Percentiles rank a stretch among this genome's conserved stretches.
Evolutionary conservation across 2,113 vertebrate species (phyloP).

Genomic region (Psophia crepitans): DNA sequence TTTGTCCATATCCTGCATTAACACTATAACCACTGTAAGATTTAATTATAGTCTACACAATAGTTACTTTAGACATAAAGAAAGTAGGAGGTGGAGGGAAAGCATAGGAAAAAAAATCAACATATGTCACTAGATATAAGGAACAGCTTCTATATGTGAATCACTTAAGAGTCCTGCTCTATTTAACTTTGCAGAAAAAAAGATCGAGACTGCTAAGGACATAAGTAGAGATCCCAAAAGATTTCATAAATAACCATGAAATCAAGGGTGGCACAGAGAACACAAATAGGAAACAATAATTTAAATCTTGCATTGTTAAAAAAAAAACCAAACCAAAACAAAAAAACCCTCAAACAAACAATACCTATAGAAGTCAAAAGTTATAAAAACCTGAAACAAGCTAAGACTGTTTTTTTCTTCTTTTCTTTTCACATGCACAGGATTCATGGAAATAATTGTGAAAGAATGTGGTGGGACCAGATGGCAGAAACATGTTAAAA

Average conservation of each 20-base stretch:
- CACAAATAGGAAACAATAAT: not conserved
- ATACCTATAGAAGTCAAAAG: not conserved
- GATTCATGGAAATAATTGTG: not conserved
- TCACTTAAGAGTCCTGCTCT: not conserved
- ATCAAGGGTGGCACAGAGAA: not conserved
- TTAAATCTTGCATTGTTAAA: not conserved
- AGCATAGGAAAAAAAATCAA: not conserved
- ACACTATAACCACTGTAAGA: fast-evolving
- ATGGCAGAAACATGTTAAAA: not conserved
- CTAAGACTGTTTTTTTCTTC: not conserved
- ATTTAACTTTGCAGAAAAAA: not conserved
- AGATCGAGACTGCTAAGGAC: not conserved
- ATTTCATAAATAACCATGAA: not conserved
- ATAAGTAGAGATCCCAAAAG: not conserved
- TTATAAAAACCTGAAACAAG: not conserved
- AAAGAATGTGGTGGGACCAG: not conserved
- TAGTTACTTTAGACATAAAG: not conserved
- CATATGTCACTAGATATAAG: not conserved
- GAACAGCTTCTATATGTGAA: not conserved
- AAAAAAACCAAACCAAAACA: no score
- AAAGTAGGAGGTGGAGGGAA: fast-evolving
- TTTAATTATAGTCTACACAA: not conserved
- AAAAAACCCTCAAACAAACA: no score
- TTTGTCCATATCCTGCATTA: not conserved
- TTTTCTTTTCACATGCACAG: not conserved